Percentiles rank a stretch among this genome's conserved stretches.
phyloP scores from a whole-genome alignment of 2,888 invertebrate genomes.

The Frankliniella intonsa region DNA sequence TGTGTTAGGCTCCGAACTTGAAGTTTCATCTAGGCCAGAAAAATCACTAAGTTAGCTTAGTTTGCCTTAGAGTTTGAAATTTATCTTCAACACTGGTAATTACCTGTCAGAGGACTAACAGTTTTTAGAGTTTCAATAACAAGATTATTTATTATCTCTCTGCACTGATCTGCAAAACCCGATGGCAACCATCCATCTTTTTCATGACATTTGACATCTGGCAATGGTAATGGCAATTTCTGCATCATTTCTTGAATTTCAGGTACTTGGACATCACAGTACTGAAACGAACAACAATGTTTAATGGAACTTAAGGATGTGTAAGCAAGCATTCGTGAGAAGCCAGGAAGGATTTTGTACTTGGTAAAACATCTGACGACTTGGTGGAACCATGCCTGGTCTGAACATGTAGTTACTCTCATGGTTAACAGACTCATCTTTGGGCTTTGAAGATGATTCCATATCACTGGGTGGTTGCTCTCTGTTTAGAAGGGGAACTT shows the following conservation, averaged over 20 bases:
- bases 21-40: slow-evolving; percentile 27
- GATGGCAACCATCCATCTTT: slow-evolving; percentile 74
- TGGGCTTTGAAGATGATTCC: slow-evolving; percentile 33
- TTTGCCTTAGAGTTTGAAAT: neutral
- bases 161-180: slow-evolving; percentile 63
- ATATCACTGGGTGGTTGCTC: slow-evolving; percentile 34
- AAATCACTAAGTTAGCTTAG: neutral
- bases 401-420: slow-evolving; percentile 58
- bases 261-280: slow-evolving; percentile 71
- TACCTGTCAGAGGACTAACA: slow-evolving; percentile 8
- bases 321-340: neutral
- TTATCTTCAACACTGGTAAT: neutral
- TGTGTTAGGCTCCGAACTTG: slow-evolving; percentile 22
- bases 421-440: slow-evolving; percentile 43
- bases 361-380: slow-evolving; percentile 86
- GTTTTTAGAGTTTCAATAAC: slow-evolving; percentile 53
- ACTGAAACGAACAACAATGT: slow-evolving; percentile 49
- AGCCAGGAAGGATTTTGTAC: slow-evolving; percentile 46
- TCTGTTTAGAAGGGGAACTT: slow-evolving; percentile 40
- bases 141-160: slow-evolving; percentile 66
- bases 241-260: slow-evolving; percentile 74
- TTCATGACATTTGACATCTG: slow-evolving; percentile 61
- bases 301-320: neutral
- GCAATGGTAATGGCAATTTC: slow-evolving; percentile 57
- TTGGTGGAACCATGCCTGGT: slow-evolving; percentile 71